Base-by-base conservation (phyloP, 2,888 invertebrate genomes). In the Eupithecia tripunctaria region DNA sequence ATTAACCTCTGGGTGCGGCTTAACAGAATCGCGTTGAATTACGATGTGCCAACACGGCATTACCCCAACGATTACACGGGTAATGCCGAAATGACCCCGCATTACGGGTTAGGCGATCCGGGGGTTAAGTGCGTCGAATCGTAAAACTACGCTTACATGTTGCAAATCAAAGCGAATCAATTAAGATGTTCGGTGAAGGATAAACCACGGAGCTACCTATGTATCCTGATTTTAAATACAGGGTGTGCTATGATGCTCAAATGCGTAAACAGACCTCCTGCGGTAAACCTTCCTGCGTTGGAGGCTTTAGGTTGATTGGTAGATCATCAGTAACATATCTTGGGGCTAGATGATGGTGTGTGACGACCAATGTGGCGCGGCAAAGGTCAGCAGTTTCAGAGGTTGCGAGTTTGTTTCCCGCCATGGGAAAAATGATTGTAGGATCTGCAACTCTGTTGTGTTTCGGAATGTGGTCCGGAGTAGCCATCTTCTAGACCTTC, bases 31-130 rank as follows among this genome's bases (percentile, higher is more conserved):
- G 68, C 70, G 70, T 59, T 72, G 72, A 70, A 75, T 70, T 75
- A 75, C 72, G 72, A 75, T 68, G 72, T 75, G 75, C 72, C 67
- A 75, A 70, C 64, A 65, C 62, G 65, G 65, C 60, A 72, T 75
- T 75, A 75, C 56, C 56, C 32, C 70, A 60, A 70, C 70, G 70
- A 75, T 75, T 75, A 70, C 70, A 70, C 65, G 71, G 71, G 6
- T 74, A 68, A 66, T 69, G 74, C 36, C 56, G n/a, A 64, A 74
- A 70, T 72, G 69, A 74, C 59, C 74, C 67, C 38, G 56, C 67
- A 69, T 64, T 64, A 64, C 63, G 36, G 36, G 38, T 36, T 41
- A 21, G 25, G 64, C 64, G 36, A 14, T 38, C 14, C 25, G 41
- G 27, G 56, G 71, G 74, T 67, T 68, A 74, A 69, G 60, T 72